Evolutionary conservation across 2,113 vertebrate genomes (phyloP).

Genomic region (Spizaetus ornatus): DNA sequence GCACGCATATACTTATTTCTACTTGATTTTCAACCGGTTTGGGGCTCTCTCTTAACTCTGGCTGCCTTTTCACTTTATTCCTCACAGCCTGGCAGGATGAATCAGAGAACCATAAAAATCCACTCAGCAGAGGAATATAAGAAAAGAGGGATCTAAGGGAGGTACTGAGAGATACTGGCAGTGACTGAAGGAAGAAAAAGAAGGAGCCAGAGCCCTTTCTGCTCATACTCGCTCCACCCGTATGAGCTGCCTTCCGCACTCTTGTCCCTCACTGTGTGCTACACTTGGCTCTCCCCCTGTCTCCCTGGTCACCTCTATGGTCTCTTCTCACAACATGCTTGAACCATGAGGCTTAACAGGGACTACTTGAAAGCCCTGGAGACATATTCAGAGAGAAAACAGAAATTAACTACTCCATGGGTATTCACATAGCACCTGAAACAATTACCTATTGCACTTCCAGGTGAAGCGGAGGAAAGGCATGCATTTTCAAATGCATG

Average conservation of each 20-base stretch:
- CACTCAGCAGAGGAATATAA: neutral
- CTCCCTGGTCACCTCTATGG: neutral
- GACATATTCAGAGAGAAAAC: neutral
- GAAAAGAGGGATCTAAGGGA: neutral
- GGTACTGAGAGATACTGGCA: neutral
- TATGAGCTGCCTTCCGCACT: neutral
- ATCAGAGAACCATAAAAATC: neutral
- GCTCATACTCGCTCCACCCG: accelerated
- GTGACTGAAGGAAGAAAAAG: neutral
- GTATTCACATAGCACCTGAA: neutral
- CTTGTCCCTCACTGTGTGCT: neutral
- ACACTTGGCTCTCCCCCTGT: neutral
- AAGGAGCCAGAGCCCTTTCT: neutral
- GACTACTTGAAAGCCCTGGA: neutral
- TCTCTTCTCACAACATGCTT: neutral
- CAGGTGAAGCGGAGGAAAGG: neutral
- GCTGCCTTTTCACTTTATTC: neutral
- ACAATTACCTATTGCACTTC: neutral
- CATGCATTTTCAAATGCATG: neutral
- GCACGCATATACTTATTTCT: neutral
- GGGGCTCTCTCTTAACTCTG: neutral
- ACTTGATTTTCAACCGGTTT: neutral
- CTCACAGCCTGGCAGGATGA: neutral
- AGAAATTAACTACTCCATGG: neutral
- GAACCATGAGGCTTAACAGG: neutral